Conservation (phyloP, 92 coral and sea anemone genomes). For the Siderastrea radians region DNA sequence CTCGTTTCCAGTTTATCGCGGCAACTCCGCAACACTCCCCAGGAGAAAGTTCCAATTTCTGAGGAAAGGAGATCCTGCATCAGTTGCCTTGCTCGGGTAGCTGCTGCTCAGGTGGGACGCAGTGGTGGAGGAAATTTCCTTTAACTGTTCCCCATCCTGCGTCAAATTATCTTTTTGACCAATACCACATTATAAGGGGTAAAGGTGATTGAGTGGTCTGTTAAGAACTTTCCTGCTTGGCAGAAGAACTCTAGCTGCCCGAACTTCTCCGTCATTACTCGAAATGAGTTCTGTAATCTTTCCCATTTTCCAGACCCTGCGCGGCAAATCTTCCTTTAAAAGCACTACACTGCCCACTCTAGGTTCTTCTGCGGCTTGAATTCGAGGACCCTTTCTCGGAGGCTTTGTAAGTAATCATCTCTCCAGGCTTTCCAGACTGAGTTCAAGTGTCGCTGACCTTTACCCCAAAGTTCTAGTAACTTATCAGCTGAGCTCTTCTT, state of each 20-base stretch:
- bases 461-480: slow-evolving; percentile 18
- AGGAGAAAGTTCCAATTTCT: too few species aligned
- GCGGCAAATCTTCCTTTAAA: neutral
- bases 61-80: too few species aligned
- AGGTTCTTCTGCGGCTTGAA: slow-evolving; percentile 19
- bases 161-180: too few species aligned
- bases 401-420: slow-evolving; percentile 18
- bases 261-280: neutral
- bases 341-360: slow-evolving; percentile 10
- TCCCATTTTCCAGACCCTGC: neutral
- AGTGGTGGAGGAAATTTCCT: too few species aligned
- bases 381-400: slow-evolving; percentile 19
- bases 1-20: too few species aligned
- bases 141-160: too few species aligned
- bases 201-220: too few species aligned
- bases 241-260: neutral
- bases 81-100: too few species aligned
- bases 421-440: slow-evolving; percentile 15
- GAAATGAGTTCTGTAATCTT: neutral
- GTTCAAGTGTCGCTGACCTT: neutral
- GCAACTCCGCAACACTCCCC: too few species aligned
- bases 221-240: too few species aligned
- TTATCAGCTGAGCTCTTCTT: slow-evolving; percentile 34
- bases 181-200: too few species aligned
- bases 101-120: too few species aligned